Evolutionary conservation across 2,888 invertebrate species (phyloP), one percentile per base, ranked within the genome.

Genomic region (Sialis lutaria): DNA sequence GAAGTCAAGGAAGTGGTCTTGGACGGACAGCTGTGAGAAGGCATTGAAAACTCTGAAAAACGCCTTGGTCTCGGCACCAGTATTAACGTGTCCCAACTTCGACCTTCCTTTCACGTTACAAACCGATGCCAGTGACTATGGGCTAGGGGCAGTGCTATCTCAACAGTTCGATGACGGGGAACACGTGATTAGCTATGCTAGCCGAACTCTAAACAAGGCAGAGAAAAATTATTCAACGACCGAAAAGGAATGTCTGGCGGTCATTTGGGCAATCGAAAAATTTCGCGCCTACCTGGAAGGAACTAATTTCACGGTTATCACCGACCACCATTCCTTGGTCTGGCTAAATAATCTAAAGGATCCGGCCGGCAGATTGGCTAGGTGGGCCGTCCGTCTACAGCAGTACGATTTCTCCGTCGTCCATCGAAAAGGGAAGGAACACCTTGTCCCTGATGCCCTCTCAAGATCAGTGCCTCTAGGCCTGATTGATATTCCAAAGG

Each of bases 281-380:
- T 45, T 45, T 40, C 31, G 31, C 7, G 40, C 30, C n/a, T 45
- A 48, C 40, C 42, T 45, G 33, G 40, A 31, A n/a, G 50, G 47
- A 10, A 37, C 42, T 9, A 47, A 50, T 41, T 47, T 50, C 44
- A 41, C 22, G 8, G 33, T 49, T 6, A 37, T 40, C 6, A 50
- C 46, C 5, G 49, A 50, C 40, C 47, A 45, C 40, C 31, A 47
- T 35, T 46, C 49, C n/a, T 44, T 49, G n/a, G 30, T 40, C 50
- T 58, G 55, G 57, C 42, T 57, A 1, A 47, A 49, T 5, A 51
- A 49, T 9, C 33, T 54, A 5, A 53, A 56, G 6, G 48, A 54
- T 32, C 56, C 55, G 0, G 42, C 42, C 1, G 40, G 54, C 6
- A 30, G 53, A 13, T 41, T 55, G n/a, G 53, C 52, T 30, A 8